Percentiles rank a stretch among this genome's conserved stretches.
phyloP scores from a whole-genome alignment of 2,797 vertebrate species.

The Crax fasciolata region DNA sequence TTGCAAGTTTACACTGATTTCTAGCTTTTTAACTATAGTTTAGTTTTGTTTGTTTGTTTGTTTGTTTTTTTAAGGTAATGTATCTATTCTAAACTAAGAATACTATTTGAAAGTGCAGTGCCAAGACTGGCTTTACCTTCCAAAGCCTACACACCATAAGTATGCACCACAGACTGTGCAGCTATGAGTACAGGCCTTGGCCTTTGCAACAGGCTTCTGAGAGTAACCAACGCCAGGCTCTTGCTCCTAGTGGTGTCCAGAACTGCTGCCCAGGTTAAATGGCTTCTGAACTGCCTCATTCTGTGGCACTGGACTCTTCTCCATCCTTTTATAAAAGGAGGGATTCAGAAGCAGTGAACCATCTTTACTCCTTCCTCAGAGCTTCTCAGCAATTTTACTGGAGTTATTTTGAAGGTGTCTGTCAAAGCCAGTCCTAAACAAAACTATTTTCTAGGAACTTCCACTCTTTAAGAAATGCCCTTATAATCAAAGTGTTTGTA shows the following conservation, averaged over 20 bases:
- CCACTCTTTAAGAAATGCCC: not conserved
- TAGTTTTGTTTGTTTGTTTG: no score
- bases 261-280: not conserved
- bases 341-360: not conserved
- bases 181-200: not conserved
- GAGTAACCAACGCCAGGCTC: not conserved
- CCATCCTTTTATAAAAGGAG: not conserved
- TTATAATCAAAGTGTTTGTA: not conserved
- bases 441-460: not conserved
- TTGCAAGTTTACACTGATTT: not conserved
- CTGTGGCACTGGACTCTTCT: not conserved
- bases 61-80: not conserved
- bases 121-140: rapidly evolving
- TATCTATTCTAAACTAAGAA: not conserved
- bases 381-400: not conserved
- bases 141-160: rapidly evolving
- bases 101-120: not conserved
- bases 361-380: not conserved
- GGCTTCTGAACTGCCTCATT: not conserved
- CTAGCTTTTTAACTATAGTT: not conserved
- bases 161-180: rapidly evolving
- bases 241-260: not conserved
- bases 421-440: not conserved
- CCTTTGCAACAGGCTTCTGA: not conserved
- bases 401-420: not conserved